A percentile compares a stretch with the other conserved stretches of the same genome.
These are phyloP conservation scores for Leucopsar rothschildi DNA, from an alignment of 2,113 vertebrate species.

Conservation along the genomic window DNA sequence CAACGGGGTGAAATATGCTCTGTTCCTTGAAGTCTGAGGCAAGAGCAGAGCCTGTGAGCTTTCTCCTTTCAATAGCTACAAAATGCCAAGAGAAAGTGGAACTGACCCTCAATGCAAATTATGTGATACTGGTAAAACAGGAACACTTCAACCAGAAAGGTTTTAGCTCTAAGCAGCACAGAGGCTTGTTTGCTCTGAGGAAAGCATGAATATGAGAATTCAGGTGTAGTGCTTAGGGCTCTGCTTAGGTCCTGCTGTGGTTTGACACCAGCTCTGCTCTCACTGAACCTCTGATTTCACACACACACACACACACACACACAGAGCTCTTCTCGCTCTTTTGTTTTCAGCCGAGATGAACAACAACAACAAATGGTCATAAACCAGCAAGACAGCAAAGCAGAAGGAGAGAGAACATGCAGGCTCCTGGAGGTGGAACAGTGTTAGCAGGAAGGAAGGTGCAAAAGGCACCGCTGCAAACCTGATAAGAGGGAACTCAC, in stretches of 20 bases:
- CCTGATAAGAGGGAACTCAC: neutral
- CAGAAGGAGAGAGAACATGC: neutral
- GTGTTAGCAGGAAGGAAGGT: neutral
- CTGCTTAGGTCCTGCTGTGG: neutral
- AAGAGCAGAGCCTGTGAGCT: neutral
- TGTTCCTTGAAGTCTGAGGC: neutral
- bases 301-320: neutral
- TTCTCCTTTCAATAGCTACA: neutral
- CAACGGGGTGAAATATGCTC: neutral
- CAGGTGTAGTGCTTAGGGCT: neutral
- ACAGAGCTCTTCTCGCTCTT: neutral
- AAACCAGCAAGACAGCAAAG: neutral
- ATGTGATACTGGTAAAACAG: neutral
- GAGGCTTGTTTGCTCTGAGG: neutral
- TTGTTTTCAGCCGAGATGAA: neutral
- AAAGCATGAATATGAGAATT: neutral
- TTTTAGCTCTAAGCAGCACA: neutral
- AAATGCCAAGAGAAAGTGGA: neutral
- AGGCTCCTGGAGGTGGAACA: neutral
- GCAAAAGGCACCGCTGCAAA: neutral
- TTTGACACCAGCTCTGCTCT: neutral
- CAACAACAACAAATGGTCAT: neutral
- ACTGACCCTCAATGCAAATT: conserved; percentile 3
- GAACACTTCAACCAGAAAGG: neutral
- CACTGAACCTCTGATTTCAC: neutral